These are phyloP conservation scores for Tetragonula carbonaria DNA, from an alignment of 2,888 invertebrate species.

Conservation along the genomic window DNA sequence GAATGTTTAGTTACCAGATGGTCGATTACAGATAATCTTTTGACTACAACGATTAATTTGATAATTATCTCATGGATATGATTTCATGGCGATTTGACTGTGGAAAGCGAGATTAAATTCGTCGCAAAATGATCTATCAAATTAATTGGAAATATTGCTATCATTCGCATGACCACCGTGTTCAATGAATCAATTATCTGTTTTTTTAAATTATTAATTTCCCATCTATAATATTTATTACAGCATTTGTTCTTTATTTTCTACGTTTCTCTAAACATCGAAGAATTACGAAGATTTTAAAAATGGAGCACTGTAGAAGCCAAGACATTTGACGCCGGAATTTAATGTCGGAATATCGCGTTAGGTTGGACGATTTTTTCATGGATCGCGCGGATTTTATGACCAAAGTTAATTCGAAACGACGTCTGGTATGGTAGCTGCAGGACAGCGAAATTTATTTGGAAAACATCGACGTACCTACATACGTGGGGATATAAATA, in stretches of 20 bases:
- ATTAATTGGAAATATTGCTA: slow-evolving; percentile 38
- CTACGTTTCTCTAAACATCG: not conserved
- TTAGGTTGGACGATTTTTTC: not conserved
- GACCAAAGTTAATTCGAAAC: slow-evolving; percentile 14
- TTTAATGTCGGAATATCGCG: slow-evolving; percentile 3
- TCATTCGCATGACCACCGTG: not conserved
- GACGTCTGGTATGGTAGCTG: slow-evolving; percentile 1
- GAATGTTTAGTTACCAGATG: not conserved
- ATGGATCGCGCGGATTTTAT: not conserved
- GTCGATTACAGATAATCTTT: not conserved
- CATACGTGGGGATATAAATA: slow-evolving; percentile 23
- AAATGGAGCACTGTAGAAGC: too few relatives aligned
- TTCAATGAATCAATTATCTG: slow-evolving; percentile 18
- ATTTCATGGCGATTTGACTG: slow-evolving; percentile 6
- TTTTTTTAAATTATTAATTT: slow-evolving; percentile 8
- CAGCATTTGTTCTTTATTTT: not conserved
- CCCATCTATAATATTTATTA: not conserved
- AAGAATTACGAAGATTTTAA: too few relatives aligned
- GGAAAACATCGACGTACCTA: slow-evolving; percentile 7
- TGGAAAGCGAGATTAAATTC: slow-evolving; percentile 33
- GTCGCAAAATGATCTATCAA: slow-evolving; percentile 10
- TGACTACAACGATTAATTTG: slow-evolving; percentile 7
- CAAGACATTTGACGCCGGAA: too few relatives aligned
- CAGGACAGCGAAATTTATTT: slow-evolving; percentile 24
- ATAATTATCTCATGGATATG: slow-evolving; percentile 14